Evolutionary conservation across 2,113 vertebrate species (phyloP), one percentile per base, ranked within the genome.

Genomic region (Coreoperca whiteheadi): DNA sequence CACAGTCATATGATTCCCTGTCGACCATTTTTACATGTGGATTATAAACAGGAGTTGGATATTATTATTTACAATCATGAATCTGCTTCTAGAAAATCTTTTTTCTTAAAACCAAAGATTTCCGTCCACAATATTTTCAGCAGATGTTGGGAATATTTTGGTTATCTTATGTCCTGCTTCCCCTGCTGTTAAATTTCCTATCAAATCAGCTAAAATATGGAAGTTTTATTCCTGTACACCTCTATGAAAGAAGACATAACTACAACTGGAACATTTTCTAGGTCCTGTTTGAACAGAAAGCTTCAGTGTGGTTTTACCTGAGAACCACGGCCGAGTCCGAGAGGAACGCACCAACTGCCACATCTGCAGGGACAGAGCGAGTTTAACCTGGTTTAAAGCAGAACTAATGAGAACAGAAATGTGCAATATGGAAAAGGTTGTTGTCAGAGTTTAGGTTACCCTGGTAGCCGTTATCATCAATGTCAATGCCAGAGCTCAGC

Each of bases 261-360:
- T 63, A 66, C 39, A 61, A 23, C 18, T 0, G 6, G 2, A 61
- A 63, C n/a, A 23, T 14, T 64, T 37, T 74, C 1, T 8, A 28
- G 2, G 23, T 64, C 8, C 9, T 7, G 6, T 66, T 54, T 41
- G 3, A 78, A 66, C 15, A 56, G 28, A 54, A 70, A 75, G 25
- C 14, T 56, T 37, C 28, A 15, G 4, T 59, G 14, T n/a, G 1
- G 3, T 9, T 53, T 95, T 91, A 99, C 98, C 98, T 97, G 81
- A 99, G 93, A 72, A 99, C 87, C 53, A 98, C 96, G 8, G 96
- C 98, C 50, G 97, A 95, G 91, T 99, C 94, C 0, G 98, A 98
- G 21, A 97, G 95, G 92, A 98, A 99, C 4, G 98, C 97, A 79
- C 98, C 98, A 46, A 99, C 95, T 0, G 97, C 98, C 79, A 99